phyloP scores from a whole-genome alignment of 2,888 invertebrate species.

The Apamea sordens region DNA sequence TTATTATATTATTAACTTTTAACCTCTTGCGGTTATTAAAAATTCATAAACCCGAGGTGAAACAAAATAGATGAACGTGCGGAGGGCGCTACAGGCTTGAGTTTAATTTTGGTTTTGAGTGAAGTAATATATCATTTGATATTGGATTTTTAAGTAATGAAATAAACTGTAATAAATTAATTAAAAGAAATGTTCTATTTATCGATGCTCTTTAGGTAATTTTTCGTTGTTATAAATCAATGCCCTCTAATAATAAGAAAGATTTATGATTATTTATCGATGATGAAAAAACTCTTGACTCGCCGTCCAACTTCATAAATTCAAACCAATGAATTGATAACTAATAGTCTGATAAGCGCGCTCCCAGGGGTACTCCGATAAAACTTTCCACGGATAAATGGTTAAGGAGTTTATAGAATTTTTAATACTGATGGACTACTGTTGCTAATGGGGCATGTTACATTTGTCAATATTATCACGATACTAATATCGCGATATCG shows the following conservation, averaged over 20 bases:
- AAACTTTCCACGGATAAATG: constrained; percentile 26
- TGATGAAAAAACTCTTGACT: not conserved
- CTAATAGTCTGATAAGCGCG: constrained; percentile 37
- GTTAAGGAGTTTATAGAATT: not conserved
- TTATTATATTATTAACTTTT: not conserved
- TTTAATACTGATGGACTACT: too few relatives aligned
- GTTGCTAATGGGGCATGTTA: too few relatives aligned
- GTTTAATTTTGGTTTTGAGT: not conserved
- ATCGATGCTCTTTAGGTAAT: not conserved
- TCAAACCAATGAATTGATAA: constrained; percentile 36
- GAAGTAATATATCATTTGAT: not conserved
- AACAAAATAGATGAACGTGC: constrained; percentile 2
- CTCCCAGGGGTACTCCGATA: constrained; percentile 6
- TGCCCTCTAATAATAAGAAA: not conserved
- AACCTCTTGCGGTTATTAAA: not conserved
- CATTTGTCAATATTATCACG: too few relatives aligned
- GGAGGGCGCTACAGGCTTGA: not conserved
- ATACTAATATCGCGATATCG: too few relatives aligned
- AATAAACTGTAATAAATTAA: too few relatives aligned
- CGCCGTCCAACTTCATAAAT: not conserved
- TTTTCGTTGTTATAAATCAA: not conserved
- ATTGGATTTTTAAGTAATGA: too few relatives aligned
- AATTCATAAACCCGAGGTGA: not conserved
- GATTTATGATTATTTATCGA: not conserved
- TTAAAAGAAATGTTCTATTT: not conserved